Base-by-base conservation (phyloP, 2,888 invertebrate genomes). In the Rhyacophila evoluta region DNA sequence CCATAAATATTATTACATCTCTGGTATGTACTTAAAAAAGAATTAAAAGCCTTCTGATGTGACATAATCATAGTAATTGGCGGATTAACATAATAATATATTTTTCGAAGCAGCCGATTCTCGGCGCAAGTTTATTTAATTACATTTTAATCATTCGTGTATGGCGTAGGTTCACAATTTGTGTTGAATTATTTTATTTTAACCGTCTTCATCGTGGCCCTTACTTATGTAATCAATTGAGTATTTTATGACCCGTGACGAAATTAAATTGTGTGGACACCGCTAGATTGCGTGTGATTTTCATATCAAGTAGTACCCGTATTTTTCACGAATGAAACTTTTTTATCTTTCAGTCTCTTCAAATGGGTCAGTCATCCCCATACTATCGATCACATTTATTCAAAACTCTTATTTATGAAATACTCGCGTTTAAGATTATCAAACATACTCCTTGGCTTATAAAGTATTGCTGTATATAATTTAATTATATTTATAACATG, bases 61-160 rank as follows among this genome's bases (percentile, higher is more conserved):
- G 8, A 10, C 15, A 55, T 55, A 55, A 25, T 55, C 25, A 8
- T 25, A 55, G 25, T 55, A 25, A 55, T 55, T 55, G 55, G 2
- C 19, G 19, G 25, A 55, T 55, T 55, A 55, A 55, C 25, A 55
- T 55, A 55, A 55, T 55, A 25, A 55, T 55, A 55, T 55, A 55
- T 55, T 55, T 55, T 19, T 19, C 55, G 2, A 55, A 15, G 55
- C 10, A 55, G 55, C 25, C 55, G 15, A 25, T 19, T 55, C 55
- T 55, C 12, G 19, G 10, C 25, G 19, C 19, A 55, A 55, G 15
- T 55, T 55, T 19, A 19, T 55, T 55, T 55, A 15, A 55, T 55
- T 55, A 25, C 55, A 55, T 55, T 55, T 55, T 55, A 55, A 55
- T 55, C 19, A 8, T 19, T 55, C 10, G 6, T 25, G 15, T 8